Evolutionary conservation across 2,113 vertebrate species (phyloP).

Genomic region (Gallinago undulata): DNA sequence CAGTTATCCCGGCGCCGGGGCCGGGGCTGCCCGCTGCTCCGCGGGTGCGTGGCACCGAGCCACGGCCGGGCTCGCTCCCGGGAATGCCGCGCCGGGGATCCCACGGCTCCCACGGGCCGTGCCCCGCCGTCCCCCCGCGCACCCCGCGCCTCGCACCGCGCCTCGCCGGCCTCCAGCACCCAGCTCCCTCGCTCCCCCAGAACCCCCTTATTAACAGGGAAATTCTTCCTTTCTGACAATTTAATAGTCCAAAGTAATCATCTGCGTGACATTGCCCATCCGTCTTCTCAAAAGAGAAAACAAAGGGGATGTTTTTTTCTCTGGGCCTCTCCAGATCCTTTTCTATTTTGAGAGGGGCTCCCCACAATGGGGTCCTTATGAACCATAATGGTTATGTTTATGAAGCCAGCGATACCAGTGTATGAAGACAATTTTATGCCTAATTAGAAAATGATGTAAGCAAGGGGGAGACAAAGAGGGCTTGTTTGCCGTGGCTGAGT

Average conservation of each 20-base stretch:
- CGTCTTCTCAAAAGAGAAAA: slow-evolving; percentile 86
- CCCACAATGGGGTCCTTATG: slow-evolving; percentile 92
- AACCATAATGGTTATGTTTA: slow-evolving; percentile 91
- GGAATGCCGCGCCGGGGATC: neutral
- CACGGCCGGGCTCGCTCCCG: neutral
- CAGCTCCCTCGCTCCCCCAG: slow-evolving; percentile 82
- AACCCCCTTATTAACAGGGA: slow-evolving; percentile 81
- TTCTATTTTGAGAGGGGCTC: slow-evolving; percentile 86
- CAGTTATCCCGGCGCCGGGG: slow-evolving; percentile 71
- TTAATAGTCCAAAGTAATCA: slow-evolving; percentile 95
- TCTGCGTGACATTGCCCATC: slow-evolving; percentile 91
- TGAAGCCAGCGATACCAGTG: slow-evolving; percentile 87
- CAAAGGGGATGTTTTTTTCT: slow-evolving; percentile 85
- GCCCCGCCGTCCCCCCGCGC: slow-evolving; percentile 49
- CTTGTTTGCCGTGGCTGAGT: slow-evolving; percentile 49
- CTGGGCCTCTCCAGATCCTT: slow-evolving; percentile 68
- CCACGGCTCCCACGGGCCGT: neutral
- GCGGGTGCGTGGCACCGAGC: neutral
- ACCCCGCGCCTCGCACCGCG: neutral
- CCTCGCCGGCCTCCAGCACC: slow-evolving; percentile 52
- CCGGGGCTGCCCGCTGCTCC: slow-evolving; percentile 7
- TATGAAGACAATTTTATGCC: slow-evolving; percentile 87
- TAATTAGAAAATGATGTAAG: slow-evolving; percentile 85
- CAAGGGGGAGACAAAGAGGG: slow-evolving; percentile 66
- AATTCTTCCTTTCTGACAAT: slow-evolving; percentile 91